Percentiles rank a stretch among this genome's conserved stretches.
phyloP scores from a whole-genome alignment of 1,140 invertebrate species.

The Drosophila arawakana region DNA sequence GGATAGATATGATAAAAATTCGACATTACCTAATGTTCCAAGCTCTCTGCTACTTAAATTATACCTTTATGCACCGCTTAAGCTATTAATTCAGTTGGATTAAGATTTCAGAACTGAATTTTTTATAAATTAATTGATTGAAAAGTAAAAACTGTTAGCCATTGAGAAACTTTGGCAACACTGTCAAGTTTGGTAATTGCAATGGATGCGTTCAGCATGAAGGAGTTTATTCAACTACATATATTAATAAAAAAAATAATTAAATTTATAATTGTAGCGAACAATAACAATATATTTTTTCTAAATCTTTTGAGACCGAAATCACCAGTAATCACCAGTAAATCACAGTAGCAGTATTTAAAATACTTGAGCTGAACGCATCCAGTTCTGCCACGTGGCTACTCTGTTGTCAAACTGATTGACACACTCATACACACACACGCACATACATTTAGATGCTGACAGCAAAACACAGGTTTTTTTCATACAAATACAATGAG shows the following conservation, averaged over 20 bases:
- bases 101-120: no score
- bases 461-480: background rate
- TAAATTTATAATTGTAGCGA: no score
- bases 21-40: no score
- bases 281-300: no score
- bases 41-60: no score
- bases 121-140: background rate
- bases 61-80: no score
- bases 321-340: no score
- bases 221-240: background rate
- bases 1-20: no score
- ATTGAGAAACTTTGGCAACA: slow-evolving; percentile 6
- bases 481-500: slow-evolving; percentile 24
- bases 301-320: background rate
- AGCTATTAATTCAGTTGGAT: no score
- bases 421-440: background rate
- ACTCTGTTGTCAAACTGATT: slow-evolving; percentile 2
- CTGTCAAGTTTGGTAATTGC: background rate
- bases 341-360: background rate
- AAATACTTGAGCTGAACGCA: slow-evolving; percentile 2
- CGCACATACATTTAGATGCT: background rate
- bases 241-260: no score
- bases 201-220: slow-evolving; percentile 4
- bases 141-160: background rate
- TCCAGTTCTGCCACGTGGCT: background rate